Evolutionary conservation across 2,113 vertebrate species (phyloP).

Genomic region (Nothocercus nigrocapillus): DNA sequence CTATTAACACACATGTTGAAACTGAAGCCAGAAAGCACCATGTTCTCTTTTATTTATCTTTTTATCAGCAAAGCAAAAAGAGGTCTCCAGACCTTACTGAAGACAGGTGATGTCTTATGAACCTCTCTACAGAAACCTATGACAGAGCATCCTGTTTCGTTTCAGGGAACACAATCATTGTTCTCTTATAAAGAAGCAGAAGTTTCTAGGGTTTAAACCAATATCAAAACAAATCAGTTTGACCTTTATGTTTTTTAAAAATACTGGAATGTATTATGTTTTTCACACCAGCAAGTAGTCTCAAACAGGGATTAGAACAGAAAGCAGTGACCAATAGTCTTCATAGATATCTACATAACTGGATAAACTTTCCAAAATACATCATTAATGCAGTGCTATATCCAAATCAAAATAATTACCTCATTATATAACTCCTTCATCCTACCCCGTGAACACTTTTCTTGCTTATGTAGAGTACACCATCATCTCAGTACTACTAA

Average conservation of each 20-base stretch:
- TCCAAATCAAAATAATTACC: neutral
- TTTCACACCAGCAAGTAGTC: neutral
- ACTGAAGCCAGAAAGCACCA: neutral
- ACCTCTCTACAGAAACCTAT: neutral
- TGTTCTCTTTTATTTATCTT: neutral
- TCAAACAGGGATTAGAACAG: neutral
- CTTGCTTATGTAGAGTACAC: neutral
- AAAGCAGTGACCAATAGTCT: rapidly evolving
- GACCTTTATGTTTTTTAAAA: neutral
- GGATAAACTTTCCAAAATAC: neutral
- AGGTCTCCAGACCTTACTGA: neutral
- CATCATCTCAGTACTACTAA: neutral
- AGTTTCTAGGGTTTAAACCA: neutral
- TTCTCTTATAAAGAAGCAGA: neutral
- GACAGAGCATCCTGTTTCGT: neutral
- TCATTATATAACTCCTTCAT: neutral
- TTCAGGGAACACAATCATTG: rapidly evolving
- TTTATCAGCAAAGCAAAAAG: neutral
- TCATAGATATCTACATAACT: neutral
- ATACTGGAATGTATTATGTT: neutral
- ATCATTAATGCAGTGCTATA: neutral
- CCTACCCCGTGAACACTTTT: neutral
- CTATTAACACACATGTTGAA: neutral
- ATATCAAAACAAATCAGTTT: neutral
- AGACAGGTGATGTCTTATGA: neutral